These are phyloP conservation scores for Gulo gulo DNA, from an alignment of 2,113 vertebrate species.

Conservation along the genomic window DNA sequence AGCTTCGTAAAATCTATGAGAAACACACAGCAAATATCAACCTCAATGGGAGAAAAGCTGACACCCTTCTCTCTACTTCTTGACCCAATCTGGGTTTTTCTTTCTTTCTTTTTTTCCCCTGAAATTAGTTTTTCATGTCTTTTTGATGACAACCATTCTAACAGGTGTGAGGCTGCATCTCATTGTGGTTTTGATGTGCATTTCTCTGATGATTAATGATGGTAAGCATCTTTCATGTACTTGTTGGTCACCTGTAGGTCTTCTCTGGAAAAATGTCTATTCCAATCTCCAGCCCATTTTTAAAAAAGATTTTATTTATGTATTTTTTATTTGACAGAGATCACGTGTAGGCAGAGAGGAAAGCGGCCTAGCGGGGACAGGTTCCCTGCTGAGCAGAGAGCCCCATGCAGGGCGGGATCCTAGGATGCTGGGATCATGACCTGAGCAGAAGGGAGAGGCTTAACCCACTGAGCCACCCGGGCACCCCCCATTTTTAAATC, in stretches of 20 bases:
- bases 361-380: too few species aligned
- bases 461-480: too few species aligned
- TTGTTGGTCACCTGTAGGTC: background rate
- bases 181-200: background rate
- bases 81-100: background rate
- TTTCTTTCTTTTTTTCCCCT: background rate
- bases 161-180: background rate
- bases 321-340: too few species aligned
- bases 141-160: background rate
- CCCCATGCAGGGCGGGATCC: too few species aligned
- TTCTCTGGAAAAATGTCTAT: background rate
- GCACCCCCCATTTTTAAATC: background rate
- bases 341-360: too few species aligned
- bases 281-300: background rate
- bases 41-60: too few species aligned
- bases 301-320: too few species aligned
- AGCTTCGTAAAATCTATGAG: too few species aligned
- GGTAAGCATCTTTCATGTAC: background rate
- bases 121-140: background rate
- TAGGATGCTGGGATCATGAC: too few species aligned
- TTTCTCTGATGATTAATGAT: background rate
- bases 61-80: background rate
- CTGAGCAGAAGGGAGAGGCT: too few species aligned
- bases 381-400: too few species aligned
- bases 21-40: too few species aligned